Conservation (phyloP, 2,888 invertebrate species). For the Callosobruchus maculatus region DNA sequence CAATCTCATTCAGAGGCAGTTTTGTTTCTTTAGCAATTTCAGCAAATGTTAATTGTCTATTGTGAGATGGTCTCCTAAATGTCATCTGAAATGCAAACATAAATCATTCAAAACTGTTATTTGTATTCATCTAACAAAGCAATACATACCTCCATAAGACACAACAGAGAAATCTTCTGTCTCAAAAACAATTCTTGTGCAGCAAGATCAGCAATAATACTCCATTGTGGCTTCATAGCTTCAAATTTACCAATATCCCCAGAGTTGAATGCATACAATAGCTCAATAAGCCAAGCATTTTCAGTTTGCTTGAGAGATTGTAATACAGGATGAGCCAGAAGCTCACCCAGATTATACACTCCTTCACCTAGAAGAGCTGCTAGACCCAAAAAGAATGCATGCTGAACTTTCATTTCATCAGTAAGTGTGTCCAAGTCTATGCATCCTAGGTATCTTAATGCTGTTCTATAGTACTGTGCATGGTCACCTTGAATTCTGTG, state of each 20-base stretch:
- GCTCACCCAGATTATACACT: conserved; percentile 95
- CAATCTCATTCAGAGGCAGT: conserved; percentile 82
- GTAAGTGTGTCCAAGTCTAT: conserved; percentile 66
- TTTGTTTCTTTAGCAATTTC: conserved; percentile 87
- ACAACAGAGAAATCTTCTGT: conserved; percentile 91
- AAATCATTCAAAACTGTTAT: background rate
- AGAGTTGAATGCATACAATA: conserved; percentile 81
- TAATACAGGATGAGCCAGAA: conserved; percentile 92
- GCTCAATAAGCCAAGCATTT: conserved; percentile 83
- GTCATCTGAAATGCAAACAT: conserved; percentile 70
- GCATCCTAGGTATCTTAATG: conserved; percentile 71
- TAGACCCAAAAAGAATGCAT: conserved; percentile 87
- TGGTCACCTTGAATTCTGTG: conserved; percentile 76
- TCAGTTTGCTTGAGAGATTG: conserved; percentile 76
- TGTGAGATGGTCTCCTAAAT: conserved; percentile 86
- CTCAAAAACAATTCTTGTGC: conserved; percentile 77
- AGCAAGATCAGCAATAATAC: conserved; percentile 76
- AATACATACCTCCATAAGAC: conserved; percentile 82
- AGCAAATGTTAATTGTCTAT: conserved; percentile 79
- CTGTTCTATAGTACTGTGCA: conserved; percentile 92
- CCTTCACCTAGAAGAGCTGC: conserved; percentile 93
- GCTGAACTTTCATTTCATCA: conserved; percentile 63
- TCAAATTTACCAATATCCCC: conserved; percentile 79
- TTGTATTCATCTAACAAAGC: background rate
- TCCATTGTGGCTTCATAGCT: conserved; percentile 70